These are phyloP conservation scores for Netelia inedita DNA, from an alignment of 2,888 invertebrate species.

Conservation along the genomic window DNA sequence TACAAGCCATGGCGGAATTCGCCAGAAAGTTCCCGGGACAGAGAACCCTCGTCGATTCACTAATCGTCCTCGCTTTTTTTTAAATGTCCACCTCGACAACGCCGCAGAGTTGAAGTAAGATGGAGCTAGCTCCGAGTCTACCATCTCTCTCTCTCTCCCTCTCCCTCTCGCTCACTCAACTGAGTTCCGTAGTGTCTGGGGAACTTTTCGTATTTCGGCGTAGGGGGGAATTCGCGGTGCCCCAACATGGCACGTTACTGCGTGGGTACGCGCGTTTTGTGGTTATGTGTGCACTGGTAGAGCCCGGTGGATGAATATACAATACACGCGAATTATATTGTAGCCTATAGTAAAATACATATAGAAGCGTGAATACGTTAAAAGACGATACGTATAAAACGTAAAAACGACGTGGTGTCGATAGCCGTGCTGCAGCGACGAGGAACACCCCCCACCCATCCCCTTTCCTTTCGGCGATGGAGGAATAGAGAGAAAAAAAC, in stretches of 20 bases:
- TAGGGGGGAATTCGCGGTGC: constrained; percentile 53
- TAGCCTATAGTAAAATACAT: constrained; percentile 18
- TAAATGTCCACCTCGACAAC: constrained; percentile 53
- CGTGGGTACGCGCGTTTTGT: constrained; percentile 68
- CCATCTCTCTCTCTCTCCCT: constrained; percentile 24
- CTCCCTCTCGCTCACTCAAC: constrained; percentile 35
- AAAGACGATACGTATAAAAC: constrained; percentile 22
- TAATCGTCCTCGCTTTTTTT: constrained; percentile 63
- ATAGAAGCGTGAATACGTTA: background rate
- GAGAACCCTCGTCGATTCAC: constrained; percentile 62
- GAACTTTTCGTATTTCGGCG: constrained; percentile 58
- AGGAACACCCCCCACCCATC: constrained; percentile 16
- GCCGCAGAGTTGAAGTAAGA: constrained; percentile 35
- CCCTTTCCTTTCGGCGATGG: background rate
- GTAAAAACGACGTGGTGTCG: constrained; percentile 62
- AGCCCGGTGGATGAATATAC: constrained; percentile 60
- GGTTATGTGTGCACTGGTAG: constrained; percentile 50
- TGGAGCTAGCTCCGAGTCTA: constrained; percentile 30
- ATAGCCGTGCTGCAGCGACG: constrained; percentile 57
- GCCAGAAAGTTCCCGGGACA: constrained; percentile 39
- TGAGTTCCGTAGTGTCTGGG: constrained; percentile 60
- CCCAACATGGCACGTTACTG: constrained; percentile 70
- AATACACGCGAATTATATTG: constrained; percentile 17
- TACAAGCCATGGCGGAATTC: constrained; percentile 50
- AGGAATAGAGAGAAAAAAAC: constrained; percentile 42